phyloP scores from a whole-genome alignment of 2,797 vertebrate genomes.

The Sciurus vulgaris region DNA sequence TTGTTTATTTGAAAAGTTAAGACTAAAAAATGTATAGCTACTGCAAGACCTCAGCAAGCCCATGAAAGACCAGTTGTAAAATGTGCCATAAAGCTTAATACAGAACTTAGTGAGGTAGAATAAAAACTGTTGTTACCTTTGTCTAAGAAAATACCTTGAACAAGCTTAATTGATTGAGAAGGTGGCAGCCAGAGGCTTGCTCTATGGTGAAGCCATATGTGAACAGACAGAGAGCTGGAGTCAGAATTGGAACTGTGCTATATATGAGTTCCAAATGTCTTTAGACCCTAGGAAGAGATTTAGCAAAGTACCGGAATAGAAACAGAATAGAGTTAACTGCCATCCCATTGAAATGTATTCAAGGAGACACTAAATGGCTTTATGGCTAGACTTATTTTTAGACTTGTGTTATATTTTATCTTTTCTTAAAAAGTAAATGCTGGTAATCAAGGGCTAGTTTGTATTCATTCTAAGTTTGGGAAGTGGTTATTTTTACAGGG shows the following conservation, averaged over 20 bases:
- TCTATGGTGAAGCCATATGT: not conserved
- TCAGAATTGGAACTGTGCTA: not conserved
- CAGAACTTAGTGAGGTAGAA: not conserved
- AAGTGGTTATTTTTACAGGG: slow-evolving; percentile 39
- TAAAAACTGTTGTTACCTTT: slow-evolving; percentile 2
- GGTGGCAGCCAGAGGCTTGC: not conserved
- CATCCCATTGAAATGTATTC: not conserved
- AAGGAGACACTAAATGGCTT: not conserved
- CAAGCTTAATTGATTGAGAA: slow-evolving; percentile 33
- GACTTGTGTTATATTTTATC: not conserved
- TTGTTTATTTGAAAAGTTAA: not conserved
- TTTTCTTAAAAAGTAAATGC: slow-evolving; percentile 37
- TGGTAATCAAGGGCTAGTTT: slow-evolving; percentile 25
- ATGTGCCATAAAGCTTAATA: slow-evolving; percentile 17
- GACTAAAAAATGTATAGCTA: not conserved
- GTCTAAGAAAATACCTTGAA: slow-evolving; percentile 12
- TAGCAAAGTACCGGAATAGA: not conserved
- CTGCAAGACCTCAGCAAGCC: not conserved
- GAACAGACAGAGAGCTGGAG: not conserved
- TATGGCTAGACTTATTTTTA: not conserved
- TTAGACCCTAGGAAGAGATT: slow-evolving; percentile 11
- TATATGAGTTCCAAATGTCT: slow-evolving; percentile 19
- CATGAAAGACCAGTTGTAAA: not conserved
- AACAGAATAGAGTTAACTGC: slow-evolving; percentile 32
- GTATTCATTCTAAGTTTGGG: slow-evolving; percentile 10